phyloP scores from a whole-genome alignment of 2,113 vertebrate species.

The Crotophaga sulcirostris region DNA sequence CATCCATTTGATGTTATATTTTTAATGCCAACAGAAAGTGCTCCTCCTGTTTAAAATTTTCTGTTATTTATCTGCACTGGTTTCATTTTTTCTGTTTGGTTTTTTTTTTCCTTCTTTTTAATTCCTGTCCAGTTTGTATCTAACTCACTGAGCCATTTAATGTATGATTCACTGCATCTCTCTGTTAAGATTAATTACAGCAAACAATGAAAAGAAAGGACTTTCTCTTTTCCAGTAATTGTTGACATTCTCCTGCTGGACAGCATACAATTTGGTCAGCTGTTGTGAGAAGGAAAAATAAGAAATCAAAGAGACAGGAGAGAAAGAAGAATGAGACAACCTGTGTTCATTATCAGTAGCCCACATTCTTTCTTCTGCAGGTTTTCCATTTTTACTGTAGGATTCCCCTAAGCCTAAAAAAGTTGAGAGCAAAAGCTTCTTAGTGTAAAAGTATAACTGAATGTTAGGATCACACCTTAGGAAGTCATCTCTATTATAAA shows the following conservation, averaged over 20 bases:
- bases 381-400: neutral
- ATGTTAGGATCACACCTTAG: neutral
- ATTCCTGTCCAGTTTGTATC: neutral
- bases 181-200: constrained; percentile 31
- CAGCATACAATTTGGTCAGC: neutral
- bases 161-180: neutral
- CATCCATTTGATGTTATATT: neutral
- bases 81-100: neutral
- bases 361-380: neutral
- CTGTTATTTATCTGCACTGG: neutral
- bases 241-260: neutral
- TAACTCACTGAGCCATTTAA: neutral
- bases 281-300: neutral
- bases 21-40: neutral
- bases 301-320: neutral
- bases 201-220: neutral
- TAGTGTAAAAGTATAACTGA: neutral
- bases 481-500: neutral
- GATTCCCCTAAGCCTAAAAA: neutral
- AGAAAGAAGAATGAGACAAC: neutral
- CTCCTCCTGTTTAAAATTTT: neutral
- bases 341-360: neutral
- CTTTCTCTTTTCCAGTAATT: neutral
- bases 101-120: neutral
- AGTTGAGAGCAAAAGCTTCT: neutral